Percentiles rank a stretch among this genome's conserved stretches.
Conservation (phyloP, 2,113 vertebrate genomes). For the Chrysochloris asiatica region DNA sequence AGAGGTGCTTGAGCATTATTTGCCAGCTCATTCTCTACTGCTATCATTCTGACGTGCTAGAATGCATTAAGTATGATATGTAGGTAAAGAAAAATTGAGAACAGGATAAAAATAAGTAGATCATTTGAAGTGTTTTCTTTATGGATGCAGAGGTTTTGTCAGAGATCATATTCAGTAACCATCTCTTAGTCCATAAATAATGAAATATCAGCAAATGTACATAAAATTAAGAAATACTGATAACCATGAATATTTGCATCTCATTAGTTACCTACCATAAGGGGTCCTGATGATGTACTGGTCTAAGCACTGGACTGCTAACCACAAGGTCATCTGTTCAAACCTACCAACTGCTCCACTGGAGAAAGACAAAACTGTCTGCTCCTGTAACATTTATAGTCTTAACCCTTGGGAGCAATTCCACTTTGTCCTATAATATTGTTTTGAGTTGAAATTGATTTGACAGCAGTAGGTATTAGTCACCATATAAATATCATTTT, state of each 20-base stretch:
- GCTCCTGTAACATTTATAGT: too few relatives aligned
- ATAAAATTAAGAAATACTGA: not conserved
- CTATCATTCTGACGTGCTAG: not conserved
- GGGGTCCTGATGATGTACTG: too few relatives aligned
- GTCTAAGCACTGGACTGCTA: too few relatives aligned
- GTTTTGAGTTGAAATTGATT: too few relatives aligned
- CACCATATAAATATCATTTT: not conserved
- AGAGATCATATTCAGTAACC: not conserved
- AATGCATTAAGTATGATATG: not conserved
- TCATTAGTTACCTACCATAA: too few relatives aligned
- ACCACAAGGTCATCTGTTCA: too few relatives aligned
- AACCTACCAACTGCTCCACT: too few relatives aligned
- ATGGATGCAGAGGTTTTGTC: not conserved
- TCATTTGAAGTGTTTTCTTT: not conserved
- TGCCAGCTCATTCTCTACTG: not conserved
- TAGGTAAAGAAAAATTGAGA: not conserved
- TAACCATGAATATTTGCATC: not conserved
- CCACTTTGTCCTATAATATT: too few relatives aligned
- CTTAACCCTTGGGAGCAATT: too few relatives aligned
- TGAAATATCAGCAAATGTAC: not conserved
- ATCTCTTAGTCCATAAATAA: conserved; percentile 3
- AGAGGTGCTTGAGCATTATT: not conserved
- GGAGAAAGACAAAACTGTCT: too few relatives aligned
- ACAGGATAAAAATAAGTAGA: not conserved
- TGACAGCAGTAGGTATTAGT: not conserved